These are phyloP conservation scores for Rhogogaster chlorosoma DNA, from an alignment of 2,888 invertebrate genomes.

Conservation along the genomic window DNA sequence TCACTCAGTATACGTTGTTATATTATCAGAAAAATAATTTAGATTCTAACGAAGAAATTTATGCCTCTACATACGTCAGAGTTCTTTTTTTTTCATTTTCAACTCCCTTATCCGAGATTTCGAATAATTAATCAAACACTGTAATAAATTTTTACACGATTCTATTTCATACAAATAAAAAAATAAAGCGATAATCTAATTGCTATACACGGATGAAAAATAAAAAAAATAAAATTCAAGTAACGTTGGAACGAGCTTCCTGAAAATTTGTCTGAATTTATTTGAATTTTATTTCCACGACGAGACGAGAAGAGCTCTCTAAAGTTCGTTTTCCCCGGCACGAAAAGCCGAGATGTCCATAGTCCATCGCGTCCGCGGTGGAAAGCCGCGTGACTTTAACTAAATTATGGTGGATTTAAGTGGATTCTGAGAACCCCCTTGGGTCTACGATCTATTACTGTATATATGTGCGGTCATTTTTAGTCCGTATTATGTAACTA, in stretches of 20 bases:
- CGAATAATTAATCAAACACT: neutral
- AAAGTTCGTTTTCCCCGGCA: neutral
- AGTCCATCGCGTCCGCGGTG: constrained; percentile 4
- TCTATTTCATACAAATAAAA: neutral
- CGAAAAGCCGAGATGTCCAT: neutral
- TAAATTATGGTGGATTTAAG: constrained; percentile 76
- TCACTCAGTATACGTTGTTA: neutral
- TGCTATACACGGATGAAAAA: neutral
- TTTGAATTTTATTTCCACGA: constrained; percentile 10
- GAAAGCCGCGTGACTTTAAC: constrained; percentile 67
- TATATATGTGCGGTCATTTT: constrained; percentile 9
- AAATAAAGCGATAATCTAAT: neutral
- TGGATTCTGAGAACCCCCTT: constrained; percentile 74
- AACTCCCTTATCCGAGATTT: neutral
- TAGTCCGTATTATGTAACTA: constrained; percentile 3
- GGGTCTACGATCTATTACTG: constrained; percentile 60
- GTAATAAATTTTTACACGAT: neutral
- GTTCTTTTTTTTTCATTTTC: neutral
- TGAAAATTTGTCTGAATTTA: neutral
- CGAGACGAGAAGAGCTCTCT: constrained; percentile 10
- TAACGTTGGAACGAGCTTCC: neutral
- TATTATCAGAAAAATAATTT: constrained; percentile 15
- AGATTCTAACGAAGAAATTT: neutral
- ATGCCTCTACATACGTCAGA: neutral
- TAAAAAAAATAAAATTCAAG: neutral